A percentile compares a stretch with the other conserved stretches of the same genome.
phyloP scores from a whole-genome alignment of 2,113 vertebrate genomes.

The Menidia beryllina region DNA sequence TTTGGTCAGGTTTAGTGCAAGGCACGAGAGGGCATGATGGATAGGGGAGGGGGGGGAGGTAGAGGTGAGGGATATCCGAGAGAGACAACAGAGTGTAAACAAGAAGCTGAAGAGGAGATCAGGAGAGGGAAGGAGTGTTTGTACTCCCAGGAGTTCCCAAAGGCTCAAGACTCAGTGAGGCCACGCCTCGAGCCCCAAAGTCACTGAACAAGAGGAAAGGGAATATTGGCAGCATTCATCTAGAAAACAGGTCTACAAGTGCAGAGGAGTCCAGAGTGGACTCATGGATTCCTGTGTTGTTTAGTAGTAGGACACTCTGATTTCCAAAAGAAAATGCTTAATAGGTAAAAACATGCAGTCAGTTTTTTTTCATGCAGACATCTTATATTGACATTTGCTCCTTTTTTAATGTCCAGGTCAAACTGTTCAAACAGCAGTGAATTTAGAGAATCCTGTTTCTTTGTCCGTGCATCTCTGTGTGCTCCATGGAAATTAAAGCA shows the following conservation, averaged over 20 bases:
- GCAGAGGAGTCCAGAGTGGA: constrained; percentile 26
- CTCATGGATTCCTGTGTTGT: not conserved
- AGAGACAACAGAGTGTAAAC: constrained; percentile 80
- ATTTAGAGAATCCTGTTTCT: constrained; percentile 17
- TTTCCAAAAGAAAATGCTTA: constrained; percentile 21
- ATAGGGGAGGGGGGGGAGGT: constrained; percentile 28
- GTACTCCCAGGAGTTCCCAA: constrained; percentile 38
- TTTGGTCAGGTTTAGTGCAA: constrained; percentile 60
- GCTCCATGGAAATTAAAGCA: constrained; percentile 64
- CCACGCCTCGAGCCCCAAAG: constrained; percentile 60
- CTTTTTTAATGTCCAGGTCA: constrained; percentile 11
- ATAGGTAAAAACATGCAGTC: constrained; percentile 58
- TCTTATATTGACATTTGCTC: not conserved
- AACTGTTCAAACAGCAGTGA: constrained; percentile 18
- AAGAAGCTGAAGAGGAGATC: constrained; percentile 73
- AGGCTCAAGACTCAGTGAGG: constrained; percentile 37
- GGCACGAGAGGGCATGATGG: constrained; percentile 59
- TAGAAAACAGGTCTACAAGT: constrained; percentile 45
- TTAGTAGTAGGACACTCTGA: not conserved
- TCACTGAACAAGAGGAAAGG: constrained; percentile 50
- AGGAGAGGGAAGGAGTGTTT: constrained; percentile 56
- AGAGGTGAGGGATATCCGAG: constrained; percentile 67
- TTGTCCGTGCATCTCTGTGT: constrained; percentile 63
- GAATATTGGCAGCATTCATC: constrained; percentile 54
- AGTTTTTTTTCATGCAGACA: constrained; percentile 61